Evolutionary conservation across 2,888 invertebrate species (phyloP), one percentile per base, ranked within the genome.

Genomic region (Mimachlamys varia): DNA sequence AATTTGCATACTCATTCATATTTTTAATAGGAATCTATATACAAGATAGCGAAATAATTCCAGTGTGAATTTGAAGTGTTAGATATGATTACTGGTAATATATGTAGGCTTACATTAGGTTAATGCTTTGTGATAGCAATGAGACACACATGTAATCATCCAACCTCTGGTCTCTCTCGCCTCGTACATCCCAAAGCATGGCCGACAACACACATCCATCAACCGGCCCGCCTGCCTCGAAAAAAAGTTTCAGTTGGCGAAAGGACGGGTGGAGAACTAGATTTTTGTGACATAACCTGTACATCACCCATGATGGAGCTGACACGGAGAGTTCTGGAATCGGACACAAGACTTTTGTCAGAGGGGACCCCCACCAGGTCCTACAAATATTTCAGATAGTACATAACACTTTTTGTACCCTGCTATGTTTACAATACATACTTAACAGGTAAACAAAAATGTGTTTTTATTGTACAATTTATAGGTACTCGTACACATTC

Each of bases 271-370:
- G 27, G 33, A 27, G 7, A 76, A 33, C 33, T 76, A 76, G 22
- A 27, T 27, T 76, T 76, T 76, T 76, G 76, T 76, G 76, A 76
- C 76, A 76, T 76, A 76, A 76, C 76, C 76, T 76, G 76, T 76
- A 76, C 33, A 76, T 76, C 76, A 76, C 33, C 76, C 33, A 76
- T 27, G 12, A 27, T 76, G 33, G 27, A 33, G 76, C 76, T 27
- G 76, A 76, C 76, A 76, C 12, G 33, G 76, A 27, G 12, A 58
- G 58, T 58, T 58, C 58, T 76, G 27, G 76, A 76, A 76, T 33
- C 76, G 76, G 76, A 76, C 76, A 76, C 7, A 7, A 27, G 13
- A 33, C 22, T 76, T 76, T 76, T 7, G 76, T 76, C 76, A 76
- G 76, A 17, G 15, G 2, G 27, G 76, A 76, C 76, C 76, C 76